Evolutionary conservation across 2,888 invertebrate genomes (phyloP).

Genomic region (Microdon myrmicae): DNA sequence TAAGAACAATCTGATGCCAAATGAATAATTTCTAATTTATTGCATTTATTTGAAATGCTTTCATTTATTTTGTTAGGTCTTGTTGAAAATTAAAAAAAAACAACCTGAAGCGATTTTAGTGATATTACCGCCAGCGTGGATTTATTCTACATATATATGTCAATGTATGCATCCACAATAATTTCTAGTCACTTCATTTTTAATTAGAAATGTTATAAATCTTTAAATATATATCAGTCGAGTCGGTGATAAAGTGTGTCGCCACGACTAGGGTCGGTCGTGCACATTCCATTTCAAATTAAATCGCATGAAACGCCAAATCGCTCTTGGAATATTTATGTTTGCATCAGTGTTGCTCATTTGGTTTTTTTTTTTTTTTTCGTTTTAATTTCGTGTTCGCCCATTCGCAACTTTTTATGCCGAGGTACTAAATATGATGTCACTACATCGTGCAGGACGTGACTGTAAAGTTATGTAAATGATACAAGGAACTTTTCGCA

Average conservation of each 20-base stretch:
- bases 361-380: neutral
- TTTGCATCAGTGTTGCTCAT: conserved; percentile 1
- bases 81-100: no score
- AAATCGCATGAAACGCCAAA: conserved; percentile 15
- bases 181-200: no score
- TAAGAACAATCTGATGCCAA: no score
- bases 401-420: neutral
- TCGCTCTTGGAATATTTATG: conserved; percentile 18
- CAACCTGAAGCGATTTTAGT: no score
- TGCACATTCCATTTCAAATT: conserved; percentile 18
- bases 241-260: neutral
- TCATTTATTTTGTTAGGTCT: no score
- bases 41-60: no score
- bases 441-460: conserved; percentile 12
- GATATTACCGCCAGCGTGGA: no score
- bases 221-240: conserved; percentile 4
- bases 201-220: conserved; percentile 12
- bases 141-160: no score
- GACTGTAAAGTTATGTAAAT: conserved; percentile 1
- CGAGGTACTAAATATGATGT: conserved; percentile 15
- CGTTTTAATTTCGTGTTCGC: neutral
- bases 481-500: no score
- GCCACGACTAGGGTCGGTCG: conserved; percentile 1
- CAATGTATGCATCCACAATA: no score
- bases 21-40: no score